Evolutionary conservation across 2,797 vertebrate genomes (phyloP), one percentile per base, ranked within the genome.

Genomic region (Xerus rutilus): DNA sequence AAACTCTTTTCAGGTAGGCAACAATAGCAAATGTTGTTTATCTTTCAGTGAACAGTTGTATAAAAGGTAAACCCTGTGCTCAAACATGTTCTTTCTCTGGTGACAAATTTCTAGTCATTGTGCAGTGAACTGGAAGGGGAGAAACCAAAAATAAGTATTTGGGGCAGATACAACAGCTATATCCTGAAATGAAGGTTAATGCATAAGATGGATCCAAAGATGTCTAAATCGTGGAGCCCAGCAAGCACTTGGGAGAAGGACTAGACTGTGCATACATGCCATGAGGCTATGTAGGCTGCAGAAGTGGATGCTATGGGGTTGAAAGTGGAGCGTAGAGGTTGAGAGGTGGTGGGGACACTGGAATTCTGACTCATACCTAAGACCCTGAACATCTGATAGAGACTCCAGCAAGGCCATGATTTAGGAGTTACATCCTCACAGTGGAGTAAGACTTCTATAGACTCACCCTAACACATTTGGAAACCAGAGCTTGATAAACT

Each of bases 61-160:
- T 3, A 15, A 5, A 32, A 39, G 18, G 14, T 21, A 74, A 78
- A 43, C 49, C 39, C 25, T 5, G 52, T 9, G 1, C 21, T 54
- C 21, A 47, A 3, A 14, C 18, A 17, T 81, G 10, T 49, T 77
- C 18, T 92, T 28, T 91, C 43, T 57, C 18, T 59, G 10, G 13
- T 14, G 13, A 78, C n/a, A 78, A 11, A 64, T 54, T 76, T 77
- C n/a, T 82, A 28, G 14, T 23, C n/a, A 21, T 4, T 21, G 17
- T 43, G 17, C 4, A 70, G 18, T 43, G 13, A 72, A 43, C 13
- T 49, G 13, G 6, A 93, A 69, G 7, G 7, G 3, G 8, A 86
- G 23, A 92, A 89, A 54, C 17, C 39, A 59, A 89, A 73, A 84
- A 89, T 59, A 54, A 47, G 54, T 64, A 45, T 52, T 30, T 54